A percentile compares a stretch with the other conserved stretches of the same genome.
These are phyloP conservation scores for Apotomis betuletana DNA, from an alignment of 2,888 invertebrate species.

Conservation along the genomic window DNA sequence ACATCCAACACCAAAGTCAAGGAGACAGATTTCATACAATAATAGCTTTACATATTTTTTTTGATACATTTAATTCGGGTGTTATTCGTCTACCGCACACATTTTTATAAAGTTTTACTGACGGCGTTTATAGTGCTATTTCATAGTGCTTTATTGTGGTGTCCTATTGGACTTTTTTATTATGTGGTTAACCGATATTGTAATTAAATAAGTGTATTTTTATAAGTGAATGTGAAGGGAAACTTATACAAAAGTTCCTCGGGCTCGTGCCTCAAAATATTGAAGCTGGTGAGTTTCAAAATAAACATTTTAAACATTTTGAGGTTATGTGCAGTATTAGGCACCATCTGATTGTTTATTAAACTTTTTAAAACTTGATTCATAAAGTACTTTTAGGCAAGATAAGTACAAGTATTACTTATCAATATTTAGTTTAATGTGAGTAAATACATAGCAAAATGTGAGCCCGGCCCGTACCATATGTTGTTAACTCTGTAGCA, in stretches of 20 bases:
- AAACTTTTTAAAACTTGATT: neutral
- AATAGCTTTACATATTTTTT: constrained; percentile 17
- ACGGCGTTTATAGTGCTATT: constrained; percentile 14
- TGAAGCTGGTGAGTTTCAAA: neutral
- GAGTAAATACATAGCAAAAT: no score
- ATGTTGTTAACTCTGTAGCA: no score
- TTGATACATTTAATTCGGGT: constrained; percentile 26
- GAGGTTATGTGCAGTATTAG: neutral
- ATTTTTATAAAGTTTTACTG: constrained; percentile 19
- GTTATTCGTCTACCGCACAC: constrained; percentile 19
- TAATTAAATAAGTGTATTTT: constrained; percentile 22
- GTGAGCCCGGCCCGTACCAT: no score
- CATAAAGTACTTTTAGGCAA: no score
- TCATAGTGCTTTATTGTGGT: constrained; percentile 15
- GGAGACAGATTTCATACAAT: constrained; percentile 15
- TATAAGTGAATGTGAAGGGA: constrained; percentile 1
- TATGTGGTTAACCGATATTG: constrained; percentile 14
- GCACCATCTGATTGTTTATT: neutral
- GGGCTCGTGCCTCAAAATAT: neutral
- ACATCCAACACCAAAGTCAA: constrained; percentile 22
- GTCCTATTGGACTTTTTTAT: constrained; percentile 26
- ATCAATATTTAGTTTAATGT: no score
- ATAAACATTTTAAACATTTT: neutral
- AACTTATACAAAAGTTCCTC: neutral
- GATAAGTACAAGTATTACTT: no score